Evolutionary conservation across 2,113 vertebrate genomes (phyloP), one percentile per base, ranked within the genome.

Genomic region (Phrynosoma platyrhinos): DNA sequence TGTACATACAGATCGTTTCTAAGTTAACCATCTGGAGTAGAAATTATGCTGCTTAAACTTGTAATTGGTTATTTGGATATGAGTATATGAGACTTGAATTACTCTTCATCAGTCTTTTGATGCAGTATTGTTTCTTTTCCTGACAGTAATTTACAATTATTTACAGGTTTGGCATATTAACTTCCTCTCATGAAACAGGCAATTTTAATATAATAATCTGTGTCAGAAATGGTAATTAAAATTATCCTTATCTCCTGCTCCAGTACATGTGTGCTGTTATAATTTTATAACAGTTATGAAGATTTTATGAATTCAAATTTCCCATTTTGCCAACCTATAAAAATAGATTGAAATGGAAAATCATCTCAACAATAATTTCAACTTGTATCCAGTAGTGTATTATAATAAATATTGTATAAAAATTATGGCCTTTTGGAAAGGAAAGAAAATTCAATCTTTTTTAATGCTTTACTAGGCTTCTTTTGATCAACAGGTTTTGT

Each of bases 141-240:
- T 90, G 91, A 92, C 92, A 94, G 84, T 92, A 93, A 95, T 97
- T 96, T 97, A 96, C 87, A 92, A 88, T 96, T 96, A 95, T 94
- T 96, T 96, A 95, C 93, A 95, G 91, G 92, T 89, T 95, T 91
- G 85, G 92, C 91, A 95, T 96, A 96, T 93, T 95, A 90, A 93
- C 89, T 93, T 94, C 84, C 88, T 94, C 92, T 92, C 92, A 82
- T 93, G 91, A 93, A 96, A 86, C 79, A 92, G 82, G 85, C 82
- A 90, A 90, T 93, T 96, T 95, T 94, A 95, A 95, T 83, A 95
- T 96, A 96, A 92, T 91, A 91, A 91, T 95, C 95, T 93, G 81
- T 94, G 93, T 95, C 93, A 95, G 95, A 96, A 96, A 91, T 93
- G 40, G 90, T 96, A 92, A 96, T 96, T 95, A 95, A 95, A 96